Evolutionary conservation across 2,797 vertebrate species (phyloP).

Genomic region (Coreius guichenoti): DNA sequence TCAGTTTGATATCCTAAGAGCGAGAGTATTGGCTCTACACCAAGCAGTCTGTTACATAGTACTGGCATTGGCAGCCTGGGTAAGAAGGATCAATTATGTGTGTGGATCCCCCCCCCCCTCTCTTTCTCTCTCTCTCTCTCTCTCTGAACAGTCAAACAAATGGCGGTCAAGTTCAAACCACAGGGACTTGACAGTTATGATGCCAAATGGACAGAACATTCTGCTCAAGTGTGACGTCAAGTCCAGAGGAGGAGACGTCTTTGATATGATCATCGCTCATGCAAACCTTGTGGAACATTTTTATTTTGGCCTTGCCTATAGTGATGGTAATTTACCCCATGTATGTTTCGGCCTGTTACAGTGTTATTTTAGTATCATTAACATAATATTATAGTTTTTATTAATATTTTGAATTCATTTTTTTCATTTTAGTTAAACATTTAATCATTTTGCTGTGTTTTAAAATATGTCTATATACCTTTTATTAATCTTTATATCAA

Average conservation of each 20-base stretch:
- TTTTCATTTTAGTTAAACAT: background rate
- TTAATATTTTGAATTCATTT: too few species aligned
- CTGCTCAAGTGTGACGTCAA: slow-evolving; percentile 88
- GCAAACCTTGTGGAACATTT: slow-evolving; percentile 85
- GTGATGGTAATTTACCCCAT: slow-evolving; percentile 76
- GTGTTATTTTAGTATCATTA: background rate
- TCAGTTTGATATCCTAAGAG: slow-evolving; percentile 63
- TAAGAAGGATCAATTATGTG: background rate
- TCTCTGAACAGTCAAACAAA: slow-evolving; percentile 81
- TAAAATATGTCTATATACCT: background rate
- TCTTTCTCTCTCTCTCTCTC: slow-evolving; percentile 8
- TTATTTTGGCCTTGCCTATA: slow-evolving; percentile 91
- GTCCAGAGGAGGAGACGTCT: slow-evolving; percentile 83
- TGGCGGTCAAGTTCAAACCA: slow-evolving; percentile 83
- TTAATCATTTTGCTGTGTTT: background rate
- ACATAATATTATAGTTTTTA: background rate
- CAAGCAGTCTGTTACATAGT: background rate
- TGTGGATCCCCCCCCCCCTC: background rate
- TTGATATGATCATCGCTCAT: slow-evolving; percentile 84
- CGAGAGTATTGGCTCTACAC: background rate
- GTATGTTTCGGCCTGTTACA: background rate
- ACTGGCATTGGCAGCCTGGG: too few species aligned
- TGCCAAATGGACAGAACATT: slow-evolving; percentile 87
- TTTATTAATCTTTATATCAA: background rate
- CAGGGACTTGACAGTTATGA: slow-evolving; percentile 84